Percentiles rank a stretch among this genome's conserved stretches.
These are phyloP conservation scores for Euzophera pinguis DNA, from an alignment of 2,888 invertebrate genomes.

Conservation along the genomic window DNA sequence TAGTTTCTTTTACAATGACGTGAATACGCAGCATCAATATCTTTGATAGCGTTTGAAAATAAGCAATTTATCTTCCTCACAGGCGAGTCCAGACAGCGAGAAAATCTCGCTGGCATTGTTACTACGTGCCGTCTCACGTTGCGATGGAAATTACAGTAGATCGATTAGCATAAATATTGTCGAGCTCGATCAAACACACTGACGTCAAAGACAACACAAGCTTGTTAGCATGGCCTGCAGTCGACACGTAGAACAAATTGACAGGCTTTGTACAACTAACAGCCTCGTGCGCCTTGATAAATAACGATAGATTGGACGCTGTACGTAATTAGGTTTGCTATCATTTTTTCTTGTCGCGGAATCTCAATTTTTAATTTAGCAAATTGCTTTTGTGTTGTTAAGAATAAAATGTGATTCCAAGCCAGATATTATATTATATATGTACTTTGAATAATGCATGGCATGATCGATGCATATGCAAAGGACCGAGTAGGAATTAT, in stretches of 20 bases:
- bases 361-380: not conserved
- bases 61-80: slow-evolving; percentile 4
- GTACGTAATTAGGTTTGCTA: slow-evolving; percentile 18
- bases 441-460: slow-evolving; percentile 50
- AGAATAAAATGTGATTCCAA: not conserved
- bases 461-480: slow-evolving; percentile 39
- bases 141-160: not conserved
- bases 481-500: slow-evolving; percentile 39
- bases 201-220: slow-evolving; percentile 9
- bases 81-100: not conserved
- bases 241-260: slow-evolving; percentile 2
- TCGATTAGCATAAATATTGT: not conserved
- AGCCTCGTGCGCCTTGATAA: slow-evolving; percentile 30
- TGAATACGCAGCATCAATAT: slow-evolving; percentile 10
- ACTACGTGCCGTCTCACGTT: not conserved
- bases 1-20: not conserved
- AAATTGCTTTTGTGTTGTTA: not conserved
- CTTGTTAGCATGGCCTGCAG: slow-evolving; percentile 3
- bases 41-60: slow-evolving; percentile 8
- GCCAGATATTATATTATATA: not conserved
- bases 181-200: not conserved
- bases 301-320: slow-evolving; percentile 26
- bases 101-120: not conserved
- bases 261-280: slow-evolving; percentile 20
- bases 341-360: slow-evolving; percentile 6